Evolutionary conservation across 2,888 invertebrate genomes (phyloP), one percentile per base, ranked within the genome.

Genomic region (Troilus luridus): DNA sequence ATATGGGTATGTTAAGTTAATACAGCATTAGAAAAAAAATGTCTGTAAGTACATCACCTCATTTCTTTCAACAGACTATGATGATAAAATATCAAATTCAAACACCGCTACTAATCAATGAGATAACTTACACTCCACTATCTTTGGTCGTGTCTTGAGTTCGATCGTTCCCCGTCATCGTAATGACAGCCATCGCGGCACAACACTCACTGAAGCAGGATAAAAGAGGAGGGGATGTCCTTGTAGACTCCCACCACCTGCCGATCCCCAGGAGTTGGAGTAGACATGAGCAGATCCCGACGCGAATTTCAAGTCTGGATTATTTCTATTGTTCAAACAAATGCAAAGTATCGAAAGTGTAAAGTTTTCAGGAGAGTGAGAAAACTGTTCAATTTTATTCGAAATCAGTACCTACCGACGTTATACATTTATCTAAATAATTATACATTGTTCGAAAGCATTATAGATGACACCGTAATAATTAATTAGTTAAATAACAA

Each of bases 61-160:
- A 77, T 27, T 41, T 41, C 8, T 77, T 24, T 24, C 9, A 41
- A 8, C 0, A 6, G 12, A 67, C 27, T 17, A 67, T 27, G 27
- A 72, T 14, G 41, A 27, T 41, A 77, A 77, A 8, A 5, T 1
- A 77, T 19, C 72, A 77, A 2, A 17, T 41, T 41, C 12, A 41
- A 27, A 77, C 72, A 77, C 72, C 41, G 17, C 19, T 19, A 21
- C 9, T 27, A 27, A 17, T 41, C 0, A 77, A 6, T 1, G 17
- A 77, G 27, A 56, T 0, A 85, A 85, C 85, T 85, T 85, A 85
- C 85, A 85, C 56, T 58, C 85, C 85, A 58, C 85, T 85, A 58
- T 85, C 85, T 58, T 85, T 85, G 85, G 56, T 85, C 56, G 72
- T 41, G 27, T 77, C 72, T 41, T 77, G 72, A 27, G 27, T 77